Percentiles rank a stretch among this genome's conserved stretches.
phyloP scores from a whole-genome alignment of 2,797 vertebrate species.

The Crenuchus spilurus region DNA sequence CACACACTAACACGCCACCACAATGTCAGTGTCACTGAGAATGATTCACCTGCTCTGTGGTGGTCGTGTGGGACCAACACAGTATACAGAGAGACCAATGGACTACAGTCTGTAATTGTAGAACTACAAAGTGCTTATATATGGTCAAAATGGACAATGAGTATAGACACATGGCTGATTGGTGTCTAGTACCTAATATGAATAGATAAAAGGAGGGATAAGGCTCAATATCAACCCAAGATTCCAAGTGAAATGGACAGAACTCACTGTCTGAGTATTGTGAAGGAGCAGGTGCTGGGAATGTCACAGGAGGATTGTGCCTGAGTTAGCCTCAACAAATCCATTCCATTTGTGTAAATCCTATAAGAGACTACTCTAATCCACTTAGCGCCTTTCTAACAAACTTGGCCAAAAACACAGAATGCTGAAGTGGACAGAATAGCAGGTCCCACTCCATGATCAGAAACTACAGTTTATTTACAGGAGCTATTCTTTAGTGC shows the following conservation, averaged over 20 bases:
- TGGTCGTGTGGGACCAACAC: too few species aligned
- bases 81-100: too few species aligned
- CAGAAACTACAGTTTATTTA: background rate
- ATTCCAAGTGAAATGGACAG: background rate
- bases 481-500: background rate
- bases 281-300: constrained; percentile 22
- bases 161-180: too few species aligned
- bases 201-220: background rate
- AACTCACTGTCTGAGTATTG: background rate
- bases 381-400: constrained; percentile 59
- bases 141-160: too few species aligned
- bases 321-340: constrained; percentile 59
- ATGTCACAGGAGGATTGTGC: constrained; percentile 45
- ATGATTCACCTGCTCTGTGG: too few species aligned
- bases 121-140: too few species aligned
- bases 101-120: too few species aligned
- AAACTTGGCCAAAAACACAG: constrained; percentile 45
- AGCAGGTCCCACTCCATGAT: background rate
- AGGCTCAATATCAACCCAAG: background rate
- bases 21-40: too few species aligned
- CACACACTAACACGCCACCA: too few species aligned
- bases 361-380: constrained; percentile 60
- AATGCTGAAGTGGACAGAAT: constrained; percentile 39
- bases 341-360: constrained; percentile 61
- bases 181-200: too few species aligned